These are phyloP conservation scores for Prunella himalayana DNA, from an alignment of 2,113 vertebrate species.

Conservation along the genomic window DNA sequence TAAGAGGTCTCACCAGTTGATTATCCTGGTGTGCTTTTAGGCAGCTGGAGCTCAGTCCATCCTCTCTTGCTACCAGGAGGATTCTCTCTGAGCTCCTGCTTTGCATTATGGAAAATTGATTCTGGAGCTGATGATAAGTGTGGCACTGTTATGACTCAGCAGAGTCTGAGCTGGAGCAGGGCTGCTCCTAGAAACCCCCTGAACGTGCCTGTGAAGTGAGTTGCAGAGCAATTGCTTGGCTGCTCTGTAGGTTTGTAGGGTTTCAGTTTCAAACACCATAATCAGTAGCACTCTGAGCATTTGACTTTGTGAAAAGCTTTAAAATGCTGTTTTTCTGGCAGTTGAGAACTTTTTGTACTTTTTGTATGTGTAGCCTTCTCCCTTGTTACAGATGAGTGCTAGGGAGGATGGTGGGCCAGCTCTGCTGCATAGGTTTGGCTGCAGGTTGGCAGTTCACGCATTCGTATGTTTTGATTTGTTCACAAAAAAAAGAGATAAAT, in stretches of 20 bases:
- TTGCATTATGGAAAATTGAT: constrained; percentile 18
- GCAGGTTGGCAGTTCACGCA: background rate
- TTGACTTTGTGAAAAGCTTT: background rate
- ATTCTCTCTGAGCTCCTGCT: background rate
- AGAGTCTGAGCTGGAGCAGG: background rate
- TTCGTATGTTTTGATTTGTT: background rate
- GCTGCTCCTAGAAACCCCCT: constrained; percentile 27
- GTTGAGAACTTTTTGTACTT: background rate
- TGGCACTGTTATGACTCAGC: constrained; percentile 41
- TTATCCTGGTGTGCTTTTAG: background rate
- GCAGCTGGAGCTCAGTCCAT: background rate
- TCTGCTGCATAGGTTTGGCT: background rate
- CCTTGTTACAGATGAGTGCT: background rate
- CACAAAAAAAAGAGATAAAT: background rate
- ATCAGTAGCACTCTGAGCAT: background rate
- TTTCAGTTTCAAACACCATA: background rate
- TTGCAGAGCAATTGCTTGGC: background rate
- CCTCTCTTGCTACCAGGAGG: background rate
- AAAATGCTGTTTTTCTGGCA: background rate
- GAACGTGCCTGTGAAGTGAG: background rate
- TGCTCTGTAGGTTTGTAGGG: background rate
- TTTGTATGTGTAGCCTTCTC: background rate
- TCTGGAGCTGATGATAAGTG: background rate
- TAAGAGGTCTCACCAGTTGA: background rate
- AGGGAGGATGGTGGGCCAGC: background rate